phyloP scores from a whole-genome alignment of 2,888 invertebrate species.

The Dimorphilus gyrociliatus region DNA sequence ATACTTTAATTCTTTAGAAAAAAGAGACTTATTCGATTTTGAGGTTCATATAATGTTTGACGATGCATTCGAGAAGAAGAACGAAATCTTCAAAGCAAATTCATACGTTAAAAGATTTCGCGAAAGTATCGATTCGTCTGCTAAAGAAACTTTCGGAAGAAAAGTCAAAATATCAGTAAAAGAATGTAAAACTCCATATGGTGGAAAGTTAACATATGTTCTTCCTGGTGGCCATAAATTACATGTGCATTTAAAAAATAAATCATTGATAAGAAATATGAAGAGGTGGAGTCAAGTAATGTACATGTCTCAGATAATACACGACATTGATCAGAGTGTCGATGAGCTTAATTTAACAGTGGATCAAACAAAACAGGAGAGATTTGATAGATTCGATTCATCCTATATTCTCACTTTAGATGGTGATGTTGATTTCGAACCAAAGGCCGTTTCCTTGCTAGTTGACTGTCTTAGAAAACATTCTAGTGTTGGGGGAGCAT shows the following conservation, averaged over 20 bases:
- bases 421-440: constrained; percentile 94
- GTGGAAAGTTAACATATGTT: constrained; percentile 85
- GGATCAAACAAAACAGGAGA: too few species aligned
- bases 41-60: constrained; percentile 94
- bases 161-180: too few species aligned
- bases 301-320: constrained; percentile 99
- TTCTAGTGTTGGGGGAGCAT: constrained; percentile 84
- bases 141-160: too few species aligned
- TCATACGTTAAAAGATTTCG: constrained; percentile 23
- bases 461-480: constrained; percentile 98
- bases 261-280: constrained; percentile 85
- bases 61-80: constrained; percentile 80
- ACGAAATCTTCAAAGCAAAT: constrained; percentile 21
- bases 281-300: constrained; percentile 96
- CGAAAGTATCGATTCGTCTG: constrained; percentile 25
- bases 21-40: too few species aligned
- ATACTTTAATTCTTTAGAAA: too few species aligned
- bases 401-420: constrained; percentile 82
- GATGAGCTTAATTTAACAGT: too few species aligned
- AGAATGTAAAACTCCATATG: constrained; percentile 92
- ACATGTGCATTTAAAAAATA: constrained; percentile 91
- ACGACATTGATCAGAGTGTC: too few species aligned
- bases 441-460: constrained; percentile 76
- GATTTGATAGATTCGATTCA: too few species aligned
- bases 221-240: constrained; percentile 93